A percentile compares a stretch with the other conserved stretches of the same genome.
Conservation (phyloP, 2,113 vertebrate species). For the Pao palembangensis region DNA sequence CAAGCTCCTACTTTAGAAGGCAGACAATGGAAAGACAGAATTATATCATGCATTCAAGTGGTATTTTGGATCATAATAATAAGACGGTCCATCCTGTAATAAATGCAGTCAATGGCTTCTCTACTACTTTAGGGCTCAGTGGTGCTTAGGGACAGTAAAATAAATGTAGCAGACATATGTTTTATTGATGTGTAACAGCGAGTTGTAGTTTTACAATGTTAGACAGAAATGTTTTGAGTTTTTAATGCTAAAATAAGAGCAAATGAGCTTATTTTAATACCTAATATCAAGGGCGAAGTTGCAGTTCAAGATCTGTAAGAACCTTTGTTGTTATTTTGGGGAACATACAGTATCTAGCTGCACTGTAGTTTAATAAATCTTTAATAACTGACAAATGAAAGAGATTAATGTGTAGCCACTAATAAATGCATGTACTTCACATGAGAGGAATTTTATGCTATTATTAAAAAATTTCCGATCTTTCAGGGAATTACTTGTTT, state of each 20-base stretch:
- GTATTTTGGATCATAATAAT: slow-evolving; percentile 27
- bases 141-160: neutral
- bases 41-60: slow-evolving; percentile 31
- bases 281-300: neutral
- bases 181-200: neutral
- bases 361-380: too few species aligned
- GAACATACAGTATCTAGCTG: too few species aligned
- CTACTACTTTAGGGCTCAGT: slow-evolving; percentile 9
- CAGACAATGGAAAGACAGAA: slow-evolving; percentile 22
- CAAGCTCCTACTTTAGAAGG: slow-evolving; percentile 29
- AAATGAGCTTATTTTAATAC: neutral
- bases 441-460: too few species aligned
- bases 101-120: too few species aligned
- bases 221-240: neutral
- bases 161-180: neutral
- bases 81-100: slow-evolving; percentile 11
- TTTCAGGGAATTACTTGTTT: too few species aligned
- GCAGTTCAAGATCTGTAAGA: neutral
- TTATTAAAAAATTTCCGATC: too few species aligned
- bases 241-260: neutral
- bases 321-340: neutral
- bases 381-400: too few species aligned
- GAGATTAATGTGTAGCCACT: too few species aligned
- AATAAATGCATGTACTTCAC: too few species aligned
- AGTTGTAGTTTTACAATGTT: neutral